Evolutionary conservation across 2,888 invertebrate species (phyloP).

Genomic region (Aethes cnicana): DNA sequence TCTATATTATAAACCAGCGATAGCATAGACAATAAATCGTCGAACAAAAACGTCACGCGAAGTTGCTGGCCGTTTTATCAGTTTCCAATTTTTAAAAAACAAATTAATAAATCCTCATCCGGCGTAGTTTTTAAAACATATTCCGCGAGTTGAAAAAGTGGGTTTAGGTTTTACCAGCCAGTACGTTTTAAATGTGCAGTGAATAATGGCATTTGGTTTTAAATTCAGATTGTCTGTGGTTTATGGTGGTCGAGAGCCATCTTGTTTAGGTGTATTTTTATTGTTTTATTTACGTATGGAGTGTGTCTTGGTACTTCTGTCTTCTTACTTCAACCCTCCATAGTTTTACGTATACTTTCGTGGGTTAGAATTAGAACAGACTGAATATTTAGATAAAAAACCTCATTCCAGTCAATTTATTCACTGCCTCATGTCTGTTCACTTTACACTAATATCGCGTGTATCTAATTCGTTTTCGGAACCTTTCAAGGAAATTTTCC

Average conservation of each 20-base stretch:
- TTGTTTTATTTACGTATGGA: too few relatives aligned
- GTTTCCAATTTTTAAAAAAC: constrained; percentile 26
- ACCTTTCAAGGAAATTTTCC: too few relatives aligned
- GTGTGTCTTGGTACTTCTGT: too few relatives aligned
- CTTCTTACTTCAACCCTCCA: too few relatives aligned
- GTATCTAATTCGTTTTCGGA: too few relatives aligned
- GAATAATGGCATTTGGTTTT: not conserved
- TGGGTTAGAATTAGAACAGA: too few relatives aligned
- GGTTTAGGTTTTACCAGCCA: constrained; percentile 1
- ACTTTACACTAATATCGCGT: too few relatives aligned
- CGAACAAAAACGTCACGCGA: constrained; percentile 11
- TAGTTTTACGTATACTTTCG: too few relatives aligned
- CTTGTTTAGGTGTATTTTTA: not conserved
- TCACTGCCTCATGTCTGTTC: too few relatives aligned
- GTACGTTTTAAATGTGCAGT: constrained; percentile 2
- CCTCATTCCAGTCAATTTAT: too few relatives aligned
- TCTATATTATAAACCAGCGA: constrained; percentile 1
- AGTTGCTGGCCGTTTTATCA: constrained; percentile 19
- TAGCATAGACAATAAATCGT: constrained; percentile 19
- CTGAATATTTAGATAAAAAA: too few relatives aligned
- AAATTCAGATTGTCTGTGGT: not conserved
- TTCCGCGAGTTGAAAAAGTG: constrained; percentile 5
- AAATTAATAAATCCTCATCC: constrained; percentile 24
- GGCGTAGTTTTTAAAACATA: constrained; percentile 17
- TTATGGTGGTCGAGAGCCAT: not conserved